A percentile compares a stretch with the other conserved stretches of the same genome.
Evolutionary conservation across 2,113 vertebrate species (phyloP).

Genomic region (Psilopogon haemacephalus): DNA sequence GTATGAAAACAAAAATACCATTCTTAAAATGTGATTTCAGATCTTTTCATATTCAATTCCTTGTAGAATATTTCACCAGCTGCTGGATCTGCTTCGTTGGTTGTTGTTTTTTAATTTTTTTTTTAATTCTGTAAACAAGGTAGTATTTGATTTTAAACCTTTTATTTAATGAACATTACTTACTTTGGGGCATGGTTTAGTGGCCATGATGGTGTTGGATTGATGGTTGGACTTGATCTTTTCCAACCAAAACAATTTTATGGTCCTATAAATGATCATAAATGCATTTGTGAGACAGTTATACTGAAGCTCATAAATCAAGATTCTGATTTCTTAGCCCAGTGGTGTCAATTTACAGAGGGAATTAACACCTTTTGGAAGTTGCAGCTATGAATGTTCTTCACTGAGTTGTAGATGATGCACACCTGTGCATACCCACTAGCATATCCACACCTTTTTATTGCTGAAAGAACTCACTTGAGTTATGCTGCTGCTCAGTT

Average conservation of each 20-base stretch:
- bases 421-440: background rate
- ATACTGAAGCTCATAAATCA: too few species aligned
- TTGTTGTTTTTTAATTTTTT: too few species aligned
- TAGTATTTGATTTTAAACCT: slow-evolving; percentile 3
- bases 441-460: background rate
- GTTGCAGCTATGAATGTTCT: background rate
- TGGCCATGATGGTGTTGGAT: too few species aligned
- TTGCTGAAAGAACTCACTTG: background rate
- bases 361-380: background rate
- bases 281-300: background rate
- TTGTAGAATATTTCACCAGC: background rate
- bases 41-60: background rate
- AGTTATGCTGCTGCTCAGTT: background rate
- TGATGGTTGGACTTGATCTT: too few species aligned
- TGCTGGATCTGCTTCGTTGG: background rate
- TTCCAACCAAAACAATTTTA: too few species aligned
- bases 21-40: background rate
- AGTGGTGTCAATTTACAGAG: background rate
- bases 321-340: background rate
- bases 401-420: background rate
- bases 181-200: too few species aligned
- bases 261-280: background rate
- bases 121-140: background rate
- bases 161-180: background rate
- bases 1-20: background rate